A percentile compares a stretch with the other conserved stretches of the same genome.
These are phyloP conservation scores for Chloebia gouldiae DNA, from an alignment of 2,113 vertebrate genomes.

Conservation along the genomic window DNA sequence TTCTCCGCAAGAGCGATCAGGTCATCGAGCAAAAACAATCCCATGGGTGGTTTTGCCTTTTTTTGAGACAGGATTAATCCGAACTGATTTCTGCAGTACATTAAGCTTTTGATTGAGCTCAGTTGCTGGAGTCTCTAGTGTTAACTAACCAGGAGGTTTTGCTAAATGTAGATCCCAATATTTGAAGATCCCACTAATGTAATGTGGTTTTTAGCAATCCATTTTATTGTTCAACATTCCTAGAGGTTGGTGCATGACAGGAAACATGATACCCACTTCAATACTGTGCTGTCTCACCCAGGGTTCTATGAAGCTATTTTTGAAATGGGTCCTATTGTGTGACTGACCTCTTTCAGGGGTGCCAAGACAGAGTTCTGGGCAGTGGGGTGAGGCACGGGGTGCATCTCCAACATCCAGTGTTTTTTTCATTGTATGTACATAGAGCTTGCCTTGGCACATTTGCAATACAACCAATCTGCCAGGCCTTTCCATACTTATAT, in stretches of 20 bases:
- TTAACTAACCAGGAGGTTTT: not conserved
- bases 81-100: not conserved
- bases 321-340: not conserved
- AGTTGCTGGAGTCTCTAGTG: accelerated
- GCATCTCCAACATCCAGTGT: not conserved
- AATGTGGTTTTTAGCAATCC: not conserved
- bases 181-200: not conserved
- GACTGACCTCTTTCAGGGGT: not conserved
- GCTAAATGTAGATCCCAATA: not conserved
- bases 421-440: not conserved
- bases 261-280: not conserved
- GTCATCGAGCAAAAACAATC: not conserved
- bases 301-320: not conserved
- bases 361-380: not conserved
- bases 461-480: not conserved
- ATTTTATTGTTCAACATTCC: not conserved
- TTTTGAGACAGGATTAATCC: not conserved
- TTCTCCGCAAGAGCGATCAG: not conserved
- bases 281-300: not conserved
- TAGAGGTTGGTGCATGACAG: not conserved
- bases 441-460: not conserved
- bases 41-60: not conserved
- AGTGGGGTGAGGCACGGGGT: too few species aligned
- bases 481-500: not conserved
- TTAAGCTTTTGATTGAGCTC: not conserved